Conservation (phyloP, 2,888 invertebrate species). For the Eristalis arbustorum region DNA sequence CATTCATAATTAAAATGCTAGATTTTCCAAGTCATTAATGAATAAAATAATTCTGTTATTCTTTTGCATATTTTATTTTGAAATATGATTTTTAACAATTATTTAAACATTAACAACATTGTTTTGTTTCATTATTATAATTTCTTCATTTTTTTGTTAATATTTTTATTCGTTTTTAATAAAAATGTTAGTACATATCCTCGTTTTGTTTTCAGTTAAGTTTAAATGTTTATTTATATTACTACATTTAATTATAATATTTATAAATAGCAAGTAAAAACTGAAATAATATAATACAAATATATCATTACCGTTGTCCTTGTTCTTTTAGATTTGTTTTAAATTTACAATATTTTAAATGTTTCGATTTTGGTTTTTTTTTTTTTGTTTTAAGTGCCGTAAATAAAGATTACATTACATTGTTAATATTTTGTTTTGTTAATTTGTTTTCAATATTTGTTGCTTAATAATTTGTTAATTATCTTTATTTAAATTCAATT, state of each 20-base stretch:
- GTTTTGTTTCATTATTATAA: slow-evolving; percentile 73
- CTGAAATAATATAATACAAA: slow-evolving; percentile 70
- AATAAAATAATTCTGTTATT: slow-evolving; percentile 3
- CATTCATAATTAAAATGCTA: no score
- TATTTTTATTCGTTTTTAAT: slow-evolving; percentile 71
- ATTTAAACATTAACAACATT: slow-evolving; percentile 81
- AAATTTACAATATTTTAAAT: slow-evolving; percentile 66
- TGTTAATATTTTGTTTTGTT: slow-evolving; percentile 44
- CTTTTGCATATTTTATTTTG: slow-evolving; percentile 73
- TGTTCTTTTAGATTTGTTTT: slow-evolving; percentile 56
- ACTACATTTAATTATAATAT: slow-evolving; percentile 69
- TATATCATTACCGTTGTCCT: slow-evolving; percentile 62
- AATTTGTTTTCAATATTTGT: slow-evolving; percentile 43
- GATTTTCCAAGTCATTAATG: background rate
- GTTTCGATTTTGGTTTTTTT: slow-evolving; percentile 13
- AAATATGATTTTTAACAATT: slow-evolving; percentile 79
- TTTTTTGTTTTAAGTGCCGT: slow-evolving; percentile 66
- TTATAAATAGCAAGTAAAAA: slow-evolving; percentile 71
- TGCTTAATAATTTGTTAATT: slow-evolving; percentile 59
- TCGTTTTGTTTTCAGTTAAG: slow-evolving; percentile 72
- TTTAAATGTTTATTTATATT: slow-evolving; percentile 67
- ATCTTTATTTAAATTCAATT: slow-evolving; percentile 71
- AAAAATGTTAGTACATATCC: slow-evolving; percentile 72
- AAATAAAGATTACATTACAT: slow-evolving; percentile 58
- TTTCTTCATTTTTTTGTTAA: slow-evolving; percentile 53